These are phyloP conservation scores for Chrysochloris asiatica DNA, from an alignment of 2,113 vertebrate species.

Conservation along the genomic window DNA sequence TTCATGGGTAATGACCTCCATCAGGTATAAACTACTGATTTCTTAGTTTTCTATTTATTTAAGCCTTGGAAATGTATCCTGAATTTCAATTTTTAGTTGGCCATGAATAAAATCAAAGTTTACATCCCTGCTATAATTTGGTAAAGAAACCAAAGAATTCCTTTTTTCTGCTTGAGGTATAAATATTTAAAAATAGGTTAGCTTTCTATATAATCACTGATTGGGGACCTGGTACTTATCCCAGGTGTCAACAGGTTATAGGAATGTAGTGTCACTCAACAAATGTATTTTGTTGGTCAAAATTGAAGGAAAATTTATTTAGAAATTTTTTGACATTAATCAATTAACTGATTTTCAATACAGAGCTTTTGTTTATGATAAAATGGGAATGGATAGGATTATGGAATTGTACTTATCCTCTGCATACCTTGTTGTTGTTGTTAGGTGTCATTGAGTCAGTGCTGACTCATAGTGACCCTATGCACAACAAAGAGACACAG, in stretches of 20 bases:
- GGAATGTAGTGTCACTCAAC: not conserved
- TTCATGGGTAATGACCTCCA: not conserved
- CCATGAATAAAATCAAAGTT: not conserved
- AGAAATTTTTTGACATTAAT: not conserved
- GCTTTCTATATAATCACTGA: not conserved
- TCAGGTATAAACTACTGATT: not conserved
- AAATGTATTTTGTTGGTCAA: not conserved
- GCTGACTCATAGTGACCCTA: too few relatives aligned
- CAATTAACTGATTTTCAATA: not conserved
- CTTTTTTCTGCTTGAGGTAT: not conserved
- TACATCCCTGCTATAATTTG: not conserved
- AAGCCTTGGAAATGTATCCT: not conserved
- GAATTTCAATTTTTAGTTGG: not conserved
- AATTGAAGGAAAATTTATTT: not conserved
- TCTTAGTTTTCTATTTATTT: not conserved
- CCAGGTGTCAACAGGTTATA: not conserved
- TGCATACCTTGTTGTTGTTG: too few relatives aligned
- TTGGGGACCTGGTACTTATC: not conserved
- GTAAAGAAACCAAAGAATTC: not conserved
- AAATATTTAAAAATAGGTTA: not conserved
- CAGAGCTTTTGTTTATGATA: not conserved
- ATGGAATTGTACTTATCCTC: too few relatives aligned
- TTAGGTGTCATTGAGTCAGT: too few relatives aligned
- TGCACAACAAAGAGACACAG: too few relatives aligned
- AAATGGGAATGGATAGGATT: not conserved